Evolutionary conservation across 2,888 invertebrate species (phyloP).

Genomic region (Trachelus iudaicus): DNA sequence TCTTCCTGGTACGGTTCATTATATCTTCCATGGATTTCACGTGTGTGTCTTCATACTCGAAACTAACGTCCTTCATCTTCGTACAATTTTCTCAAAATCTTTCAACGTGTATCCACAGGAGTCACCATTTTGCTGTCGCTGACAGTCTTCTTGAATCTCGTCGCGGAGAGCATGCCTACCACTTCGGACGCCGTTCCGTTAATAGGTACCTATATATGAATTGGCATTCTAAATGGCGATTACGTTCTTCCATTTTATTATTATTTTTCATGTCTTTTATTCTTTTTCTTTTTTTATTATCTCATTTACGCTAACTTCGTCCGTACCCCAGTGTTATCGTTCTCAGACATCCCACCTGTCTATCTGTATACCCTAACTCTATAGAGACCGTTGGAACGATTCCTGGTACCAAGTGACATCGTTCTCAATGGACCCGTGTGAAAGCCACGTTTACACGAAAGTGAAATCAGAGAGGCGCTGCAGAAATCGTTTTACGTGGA

Average conservation of each 20-base stretch:
- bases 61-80: constrained; percentile 24
- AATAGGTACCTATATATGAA: constrained; percentile 71
- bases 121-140: constrained; percentile 96
- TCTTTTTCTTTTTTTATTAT: background rate
- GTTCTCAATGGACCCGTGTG: background rate
- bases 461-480: background rate
- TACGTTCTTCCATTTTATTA: constrained; percentile 24
- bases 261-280: constrained; percentile 16
- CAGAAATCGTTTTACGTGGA: background rate
- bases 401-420: background rate
- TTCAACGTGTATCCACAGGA: constrained; percentile 73
- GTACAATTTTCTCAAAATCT: too few relatives aligned
- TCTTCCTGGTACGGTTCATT: too few relatives aligned
- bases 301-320: background rate
- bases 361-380: background rate
- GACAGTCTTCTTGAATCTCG: constrained; percentile 97
- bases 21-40: background rate
- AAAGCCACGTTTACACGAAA: background rate
- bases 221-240: background rate
- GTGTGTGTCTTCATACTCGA: constrained; percentile 35
- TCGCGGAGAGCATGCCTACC: constrained; percentile 95
- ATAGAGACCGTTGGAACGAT: background rate
- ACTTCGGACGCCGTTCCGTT: constrained; percentile 85
- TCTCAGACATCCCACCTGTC: background rate
- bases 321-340: background rate